Conservation (phyloP, 2,888 invertebrate genomes). For the Acrobasis consociella region DNA sequence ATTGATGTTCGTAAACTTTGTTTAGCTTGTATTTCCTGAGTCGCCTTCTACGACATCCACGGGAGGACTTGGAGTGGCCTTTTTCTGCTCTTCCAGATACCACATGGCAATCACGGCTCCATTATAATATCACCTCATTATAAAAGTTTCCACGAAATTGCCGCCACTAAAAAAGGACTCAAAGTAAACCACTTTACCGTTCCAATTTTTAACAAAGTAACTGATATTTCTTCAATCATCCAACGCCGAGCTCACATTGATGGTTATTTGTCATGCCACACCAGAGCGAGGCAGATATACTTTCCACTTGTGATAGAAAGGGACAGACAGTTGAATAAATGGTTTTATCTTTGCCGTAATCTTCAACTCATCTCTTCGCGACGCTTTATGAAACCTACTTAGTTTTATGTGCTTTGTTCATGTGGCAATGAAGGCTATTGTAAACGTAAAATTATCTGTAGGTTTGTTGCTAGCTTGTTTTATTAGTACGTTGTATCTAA, state of each 20-base stretch:
- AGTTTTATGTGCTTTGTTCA: constrained; percentile 23
- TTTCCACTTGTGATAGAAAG: constrained; percentile 32
- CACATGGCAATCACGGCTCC: no score
- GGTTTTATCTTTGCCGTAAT: constrained; percentile 43
- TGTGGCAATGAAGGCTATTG: background rate
- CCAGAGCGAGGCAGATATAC: constrained; percentile 36
- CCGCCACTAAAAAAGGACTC: background rate
- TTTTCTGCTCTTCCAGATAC: no score
- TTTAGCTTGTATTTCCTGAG: no score
- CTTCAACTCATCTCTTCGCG: constrained; percentile 33
- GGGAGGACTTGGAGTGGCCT: no score
- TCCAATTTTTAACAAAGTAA: constrained; percentile 41
- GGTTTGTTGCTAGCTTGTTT: background rate
- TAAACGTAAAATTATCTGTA: background rate
- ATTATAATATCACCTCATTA: no score
- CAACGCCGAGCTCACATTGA: constrained; percentile 42
- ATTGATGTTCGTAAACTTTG: no score
- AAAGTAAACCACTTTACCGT: background rate
- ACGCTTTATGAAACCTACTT: constrained; percentile 24
- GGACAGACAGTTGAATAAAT: constrained; percentile 43
- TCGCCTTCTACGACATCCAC: no score
- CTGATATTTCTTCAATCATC: constrained; percentile 54
- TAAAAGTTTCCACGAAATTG: background rate
- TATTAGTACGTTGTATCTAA: no score
- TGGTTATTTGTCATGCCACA: constrained; percentile 57